Evolutionary conservation across 2,888 invertebrate genomes (phyloP), one percentile per base, ranked within the genome.

Genomic region (Tillus elongatus): DNA sequence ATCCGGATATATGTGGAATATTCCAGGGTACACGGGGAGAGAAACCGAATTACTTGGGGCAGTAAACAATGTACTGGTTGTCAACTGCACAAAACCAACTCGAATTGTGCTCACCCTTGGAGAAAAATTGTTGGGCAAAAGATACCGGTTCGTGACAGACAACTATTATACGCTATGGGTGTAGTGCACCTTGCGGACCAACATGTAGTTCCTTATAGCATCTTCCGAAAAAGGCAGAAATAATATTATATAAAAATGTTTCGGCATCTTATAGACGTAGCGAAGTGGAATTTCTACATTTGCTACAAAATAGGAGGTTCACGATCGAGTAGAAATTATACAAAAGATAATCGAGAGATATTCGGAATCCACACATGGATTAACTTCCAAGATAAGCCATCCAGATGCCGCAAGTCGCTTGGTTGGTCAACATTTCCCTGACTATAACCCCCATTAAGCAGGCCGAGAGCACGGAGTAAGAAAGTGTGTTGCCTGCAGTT

Each of bases 371-470:
- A n/a, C n/a, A n/a, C n/a, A n/a, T n/a, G n/a, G n/a, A n/a, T n/a
- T n/a, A n/a, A n/a, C n/a, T n/a, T n/a, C n/a, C n/a, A n/a, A n/a
- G n/a, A n/a, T n/a, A n/a, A n/a, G n/a, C n/a, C 24, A 19, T 6
- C 24, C 24, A 8, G 24, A 19, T 19, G n/a, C 24, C 6, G 6
- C 24, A 19, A 19, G n/a, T 19, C 24, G 24, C 24, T n/a, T 19
- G n/a, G 24, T n/a, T 19, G 24, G 24, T n/a, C 24, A n/a, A 8
- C 24, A 19, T 19, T 19, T 19, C n/a, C 24, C 24, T 19, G 24
- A 19, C 24, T 19, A 8, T n/a, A 19, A 19, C n/a, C 24, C 24
- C n/a, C 24, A 6, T 19, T n/a, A 19, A 19, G 24, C 24, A 19
- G n/a, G n/a, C 24, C 24, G 24, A 19, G 24, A 19, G 6, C 24